Conservation (phyloP, 2,888 invertebrate species). For the Nomada ruficornis region DNA sequence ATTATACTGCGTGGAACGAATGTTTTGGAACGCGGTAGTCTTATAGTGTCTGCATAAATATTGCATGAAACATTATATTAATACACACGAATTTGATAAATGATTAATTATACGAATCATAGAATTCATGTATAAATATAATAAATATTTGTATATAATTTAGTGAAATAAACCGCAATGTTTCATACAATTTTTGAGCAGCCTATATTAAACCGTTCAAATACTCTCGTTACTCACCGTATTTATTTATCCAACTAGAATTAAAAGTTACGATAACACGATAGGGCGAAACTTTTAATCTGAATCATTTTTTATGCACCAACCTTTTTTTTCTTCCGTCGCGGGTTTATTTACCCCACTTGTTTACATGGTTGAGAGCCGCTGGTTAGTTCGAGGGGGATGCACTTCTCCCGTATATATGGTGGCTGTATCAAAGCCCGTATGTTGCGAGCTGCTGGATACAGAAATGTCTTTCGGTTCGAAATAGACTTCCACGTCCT, state of each 20-base stretch:
- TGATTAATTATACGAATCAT: too few species aligned
- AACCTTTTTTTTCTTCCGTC: not conserved
- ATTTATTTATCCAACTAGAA: not conserved
- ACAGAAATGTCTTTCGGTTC: slow-evolving; percentile 63
- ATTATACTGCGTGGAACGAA: too few species aligned
- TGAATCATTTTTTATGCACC: not conserved
- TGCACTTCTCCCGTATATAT: slow-evolving; percentile 64
- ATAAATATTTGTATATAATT: too few species aligned
- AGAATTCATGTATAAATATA: too few species aligned
- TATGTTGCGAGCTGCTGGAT: slow-evolving; percentile 64
- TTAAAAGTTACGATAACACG: not conserved
- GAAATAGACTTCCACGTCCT: slow-evolving; percentile 72
- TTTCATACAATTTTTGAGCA: too few species aligned
- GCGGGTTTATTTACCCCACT: not conserved
- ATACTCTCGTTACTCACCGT: too few species aligned
- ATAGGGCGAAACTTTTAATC: slow-evolving; percentile 2
- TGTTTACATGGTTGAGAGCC: slow-evolving; percentile 67
- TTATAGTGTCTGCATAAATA: too few species aligned
- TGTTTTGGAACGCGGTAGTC: too few species aligned
- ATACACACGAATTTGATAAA: too few species aligned
- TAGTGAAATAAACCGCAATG: too few species aligned
- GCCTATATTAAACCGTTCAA: too few species aligned
- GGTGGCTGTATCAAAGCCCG: slow-evolving; percentile 68
- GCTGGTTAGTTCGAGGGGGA: slow-evolving; percentile 66
- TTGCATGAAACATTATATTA: too few species aligned